These are phyloP conservation scores for Rhagoletis pomonella DNA, from an alignment of 1,140 invertebrate species.

Conservation along the genomic window DNA sequence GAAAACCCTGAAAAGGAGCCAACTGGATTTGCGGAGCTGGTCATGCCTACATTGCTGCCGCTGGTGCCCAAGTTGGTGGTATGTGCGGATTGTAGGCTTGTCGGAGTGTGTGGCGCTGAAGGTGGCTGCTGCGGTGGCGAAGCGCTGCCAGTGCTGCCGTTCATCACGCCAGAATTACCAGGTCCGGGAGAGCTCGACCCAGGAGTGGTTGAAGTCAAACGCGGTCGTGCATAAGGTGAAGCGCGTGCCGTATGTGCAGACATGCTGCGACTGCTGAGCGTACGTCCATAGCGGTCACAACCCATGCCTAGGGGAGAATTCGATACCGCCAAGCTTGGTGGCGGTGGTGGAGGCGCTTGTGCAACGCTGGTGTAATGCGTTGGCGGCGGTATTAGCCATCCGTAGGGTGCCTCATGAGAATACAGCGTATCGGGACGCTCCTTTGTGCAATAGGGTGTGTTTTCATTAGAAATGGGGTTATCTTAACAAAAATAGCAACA, in stretches of 20 bases:
- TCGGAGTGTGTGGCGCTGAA: constrained; percentile 69
- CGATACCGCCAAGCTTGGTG: constrained; percentile 61
- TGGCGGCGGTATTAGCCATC: constrained; percentile 71
- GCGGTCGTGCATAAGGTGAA: constrained; percentile 67
- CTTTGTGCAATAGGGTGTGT: constrained; percentile 56
- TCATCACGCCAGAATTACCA: constrained; percentile 58
- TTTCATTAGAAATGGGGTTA: constrained; percentile 52
- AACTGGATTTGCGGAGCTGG: constrained; percentile 16
- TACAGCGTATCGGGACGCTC: constrained; percentile 72
- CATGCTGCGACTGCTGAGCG: constrained; percentile 59
- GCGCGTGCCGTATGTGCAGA: constrained; percentile 58
- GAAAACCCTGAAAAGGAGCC: constrained; percentile 47
- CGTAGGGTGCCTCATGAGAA: constrained; percentile 71
- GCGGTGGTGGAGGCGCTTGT: constrained; percentile 59
- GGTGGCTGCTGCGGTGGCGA: constrained; percentile 70
- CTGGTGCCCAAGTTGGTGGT: constrained; percentile 56
- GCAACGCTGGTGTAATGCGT: constrained; percentile 64
- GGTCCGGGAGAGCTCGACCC: neutral
- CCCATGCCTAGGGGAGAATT: constrained; percentile 56
- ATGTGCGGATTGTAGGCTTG: constrained; percentile 64
- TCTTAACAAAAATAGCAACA: neutral
- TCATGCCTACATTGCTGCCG: constrained; percentile 55
- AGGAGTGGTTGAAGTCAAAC: constrained; percentile 64
- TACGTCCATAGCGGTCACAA: constrained; percentile 69
- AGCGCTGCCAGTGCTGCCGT: constrained; percentile 67